Evolutionary conservation across 2,797 vertebrate species (phyloP), one percentile per base, ranked within the genome.

Genomic region (Tinamus major): DNA sequence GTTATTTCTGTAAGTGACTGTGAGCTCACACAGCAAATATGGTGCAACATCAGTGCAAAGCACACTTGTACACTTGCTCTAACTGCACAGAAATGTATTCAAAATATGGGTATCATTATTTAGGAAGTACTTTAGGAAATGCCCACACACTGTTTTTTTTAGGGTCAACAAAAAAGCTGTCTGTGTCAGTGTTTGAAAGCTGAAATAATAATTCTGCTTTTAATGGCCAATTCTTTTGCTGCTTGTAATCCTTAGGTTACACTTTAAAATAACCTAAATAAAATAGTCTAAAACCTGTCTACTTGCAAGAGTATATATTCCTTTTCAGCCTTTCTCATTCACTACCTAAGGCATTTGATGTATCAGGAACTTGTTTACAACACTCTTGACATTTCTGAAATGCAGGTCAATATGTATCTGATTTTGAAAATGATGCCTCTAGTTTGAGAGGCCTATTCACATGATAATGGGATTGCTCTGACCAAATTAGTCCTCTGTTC

Each of bases 351-450:
- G 44, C 33, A 46, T 48, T 46, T 53, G 61, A 39, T 42, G 14
- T 69, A 42, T 49, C 46, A 39, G 75, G 68, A 92, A 67, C 27
- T 79, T 84, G 64, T 85, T 93, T 87, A 75, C 49, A 90, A 31
- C 41, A 19, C 0, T 3, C 41, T 78, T 93, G 94, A 92, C 51
- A 55, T 93, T 94, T 94, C 64, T 80, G 70, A 85, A 76, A 77
- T 72, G 68, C 31, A 5, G 61, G 58, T 89, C 94, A 89, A 46
- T 89, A 74, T 18, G 15, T 78, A 74, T 94, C 90, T 94, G 86
- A 94, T 90, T 95, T 81, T 85, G 70, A 88, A 82, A 95, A 85
- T 39, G 51, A 29, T 74, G 12, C 27, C 5, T 84, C 27, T 67
- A 48, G 42, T 77, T 81, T 87, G 80, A 87, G 44, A 62, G 69